A percentile compares a stretch with the other conserved stretches of the same genome.
Conservation (phyloP, 2,888 invertebrate species). For the Pterostichus madidus region DNA sequence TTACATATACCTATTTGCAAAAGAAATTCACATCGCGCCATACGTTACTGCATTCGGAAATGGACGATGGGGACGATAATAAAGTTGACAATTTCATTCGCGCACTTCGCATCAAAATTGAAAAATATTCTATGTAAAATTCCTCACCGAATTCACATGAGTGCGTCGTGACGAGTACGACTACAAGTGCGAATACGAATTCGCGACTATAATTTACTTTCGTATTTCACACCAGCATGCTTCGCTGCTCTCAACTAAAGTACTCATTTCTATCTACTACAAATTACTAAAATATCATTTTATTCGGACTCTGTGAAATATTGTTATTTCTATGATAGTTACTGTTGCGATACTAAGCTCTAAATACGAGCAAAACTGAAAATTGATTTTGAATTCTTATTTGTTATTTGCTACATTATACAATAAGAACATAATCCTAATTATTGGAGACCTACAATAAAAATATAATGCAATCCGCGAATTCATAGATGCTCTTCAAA, state of each 20-base stretch:
- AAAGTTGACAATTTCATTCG: slow-evolving; percentile 66
- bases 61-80: slow-evolving; percentile 64
- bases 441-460: too few relatives aligned
- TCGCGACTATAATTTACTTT: slow-evolving; percentile 30
- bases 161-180: too few relatives aligned
- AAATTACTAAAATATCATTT: neutral
- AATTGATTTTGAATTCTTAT: too few relatives aligned
- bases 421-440: too few relatives aligned
- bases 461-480: too few relatives aligned
- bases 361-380: too few relatives aligned
- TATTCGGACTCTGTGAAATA: neutral
- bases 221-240: neutral
- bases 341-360: too few relatives aligned
- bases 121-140: slow-evolving; percentile 62
- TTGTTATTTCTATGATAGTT: too few relatives aligned
- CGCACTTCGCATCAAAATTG: slow-evolving; percentile 65
- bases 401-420: too few relatives aligned
- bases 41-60: slow-evolving; percentile 60
- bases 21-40: slow-evolving; percentile 24
- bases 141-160: neutral
- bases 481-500: too few relatives aligned
- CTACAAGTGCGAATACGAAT: too few relatives aligned
- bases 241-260: neutral
- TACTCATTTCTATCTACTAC: neutral
- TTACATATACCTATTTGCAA: slow-evolving; percentile 59